phyloP scores from a whole-genome alignment of 1,140 invertebrate species.

The Drosophila virilis region DNA sequence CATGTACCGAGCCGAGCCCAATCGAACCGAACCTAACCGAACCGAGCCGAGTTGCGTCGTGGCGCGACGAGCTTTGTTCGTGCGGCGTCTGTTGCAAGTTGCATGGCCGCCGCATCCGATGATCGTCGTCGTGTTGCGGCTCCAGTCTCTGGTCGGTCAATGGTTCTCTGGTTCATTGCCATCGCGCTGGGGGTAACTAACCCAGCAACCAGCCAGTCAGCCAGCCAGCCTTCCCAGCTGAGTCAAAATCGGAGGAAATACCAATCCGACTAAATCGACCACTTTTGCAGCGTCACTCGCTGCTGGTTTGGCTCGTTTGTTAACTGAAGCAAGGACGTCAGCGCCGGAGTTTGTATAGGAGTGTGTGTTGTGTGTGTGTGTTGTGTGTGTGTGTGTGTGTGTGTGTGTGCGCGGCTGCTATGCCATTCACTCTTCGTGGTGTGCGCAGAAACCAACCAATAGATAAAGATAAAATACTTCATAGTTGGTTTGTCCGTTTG shows the following conservation, averaged over 20 bases:
- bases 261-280: constrained; percentile 33
- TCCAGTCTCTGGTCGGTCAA: constrained; percentile 74
- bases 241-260: constrained; percentile 45
- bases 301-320: constrained; percentile 27
- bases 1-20: constrained; percentile 22
- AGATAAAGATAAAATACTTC: constrained; percentile 45
- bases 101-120: constrained; percentile 34
- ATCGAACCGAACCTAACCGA: neutral
- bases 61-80: constrained; percentile 42
- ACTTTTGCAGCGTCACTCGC: constrained; percentile 69
- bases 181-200: constrained; percentile 83
- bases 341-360: neutral
- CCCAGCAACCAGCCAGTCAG: constrained; percentile 68
- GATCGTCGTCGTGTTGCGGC: constrained; percentile 30
- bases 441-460: constrained; percentile 46
- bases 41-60: constrained; percentile 3
- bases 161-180: constrained; percentile 84
- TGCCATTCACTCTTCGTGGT: constrained; percentile 58
- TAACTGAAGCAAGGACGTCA: constrained; percentile 77
- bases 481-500: constrained; percentile 41
- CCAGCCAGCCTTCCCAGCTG: constrained; percentile 39
- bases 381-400: constrained; percentile 1
- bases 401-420: neutral
- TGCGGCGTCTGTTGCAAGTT: constrained; percentile 61
- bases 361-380: constrained; percentile 5